Base-by-base conservation (phyloP, 2,113 vertebrate genomes). In the Dendropsophus ebraccatus region DNA sequence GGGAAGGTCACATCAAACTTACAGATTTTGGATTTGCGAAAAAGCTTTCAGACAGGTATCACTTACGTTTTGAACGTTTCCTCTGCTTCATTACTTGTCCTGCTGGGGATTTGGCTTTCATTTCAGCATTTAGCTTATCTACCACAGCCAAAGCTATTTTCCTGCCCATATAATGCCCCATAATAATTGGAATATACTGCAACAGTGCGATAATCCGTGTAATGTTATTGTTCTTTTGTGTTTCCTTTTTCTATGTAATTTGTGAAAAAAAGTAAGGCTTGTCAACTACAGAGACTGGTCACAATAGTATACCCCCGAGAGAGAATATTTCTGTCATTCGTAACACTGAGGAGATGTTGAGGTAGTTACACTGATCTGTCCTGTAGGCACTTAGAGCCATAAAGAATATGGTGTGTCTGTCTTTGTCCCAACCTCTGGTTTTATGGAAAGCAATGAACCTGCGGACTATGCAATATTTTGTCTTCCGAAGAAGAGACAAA, bases 11-110 rank as follows among this genome's bases (percentile, higher is more conserved):
- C 92, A 96, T 98, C 91, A 96, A 97, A 78, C 96, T 99, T 73
- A 98, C 97, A 0, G 97, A 99, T 92, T 99, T 99, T 21, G 97
- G 97, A 90, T 99, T 99, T 54, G 96, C 97, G 14, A 99, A 99
- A 92, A 99, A 99, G 83, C 94, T 99, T 11, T 94, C 94, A 0
- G 97, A 98, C 91, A 95, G 96, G 97, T 97, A 91, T 91, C 93
- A 82, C 10, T 0, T 10, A 0, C 12, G 17, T 67, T 87, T 81
- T 88, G 2, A 80, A 45, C 52, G 30, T 54, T 77, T 19, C 25
- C 5, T 32, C 19, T 54, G 49, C 50, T 54, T 54, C 19, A 54
- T 54, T 50, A 28, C 25, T 54, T 54, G 6, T 28, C 25, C 49
- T 54, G 75, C 28, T 54, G 28, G 67, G 67, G 35, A 41, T 70